phyloP scores from a whole-genome alignment of 2,113 vertebrate species.

The Rallus limicola region DNA sequence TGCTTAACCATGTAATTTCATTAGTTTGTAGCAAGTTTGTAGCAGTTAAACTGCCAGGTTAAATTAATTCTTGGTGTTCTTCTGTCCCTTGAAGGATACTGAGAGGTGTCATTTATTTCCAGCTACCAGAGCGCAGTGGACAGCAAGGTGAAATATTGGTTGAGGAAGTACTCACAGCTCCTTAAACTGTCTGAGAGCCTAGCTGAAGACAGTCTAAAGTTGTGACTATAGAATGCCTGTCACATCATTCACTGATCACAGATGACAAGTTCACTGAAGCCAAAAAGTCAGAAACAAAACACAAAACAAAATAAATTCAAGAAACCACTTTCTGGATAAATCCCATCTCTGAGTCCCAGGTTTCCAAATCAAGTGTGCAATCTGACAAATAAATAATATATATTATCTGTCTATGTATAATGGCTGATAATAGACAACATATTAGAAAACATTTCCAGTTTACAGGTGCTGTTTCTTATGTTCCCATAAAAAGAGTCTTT shows the following conservation, averaged over 20 bases:
- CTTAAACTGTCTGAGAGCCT: background rate
- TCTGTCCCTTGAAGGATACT: slow-evolving; percentile 19
- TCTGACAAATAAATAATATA: background rate
- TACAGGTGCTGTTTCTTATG: background rate
- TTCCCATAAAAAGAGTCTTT: background rate
- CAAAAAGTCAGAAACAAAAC: background rate
- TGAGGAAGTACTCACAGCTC: background rate
- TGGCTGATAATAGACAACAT: background rate
- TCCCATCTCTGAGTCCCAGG: background rate
- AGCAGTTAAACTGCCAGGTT: slow-evolving; percentile 8
- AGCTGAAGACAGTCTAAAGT: background rate
- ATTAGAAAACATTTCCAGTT: background rate
- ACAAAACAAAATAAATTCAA: background rate
- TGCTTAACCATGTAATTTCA: slow-evolving; percentile 48
- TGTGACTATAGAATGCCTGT: background rate
- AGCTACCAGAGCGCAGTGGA: slow-evolving; percentile 9
- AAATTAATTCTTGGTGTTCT: slow-evolving; percentile 49
- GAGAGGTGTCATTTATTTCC: slow-evolving; percentile 22
- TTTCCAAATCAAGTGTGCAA: background rate
- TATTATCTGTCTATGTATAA: background rate
- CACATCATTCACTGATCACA: background rate
- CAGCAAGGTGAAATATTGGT: slow-evolving; percentile 16
- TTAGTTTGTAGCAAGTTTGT: slow-evolving; percentile 40
- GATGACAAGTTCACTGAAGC: background rate
- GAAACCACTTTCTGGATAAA: background rate